These are phyloP conservation scores for Brenthis hecate DNA, from an alignment of 2,888 invertebrate genomes.

Conservation along the genomic window DNA sequence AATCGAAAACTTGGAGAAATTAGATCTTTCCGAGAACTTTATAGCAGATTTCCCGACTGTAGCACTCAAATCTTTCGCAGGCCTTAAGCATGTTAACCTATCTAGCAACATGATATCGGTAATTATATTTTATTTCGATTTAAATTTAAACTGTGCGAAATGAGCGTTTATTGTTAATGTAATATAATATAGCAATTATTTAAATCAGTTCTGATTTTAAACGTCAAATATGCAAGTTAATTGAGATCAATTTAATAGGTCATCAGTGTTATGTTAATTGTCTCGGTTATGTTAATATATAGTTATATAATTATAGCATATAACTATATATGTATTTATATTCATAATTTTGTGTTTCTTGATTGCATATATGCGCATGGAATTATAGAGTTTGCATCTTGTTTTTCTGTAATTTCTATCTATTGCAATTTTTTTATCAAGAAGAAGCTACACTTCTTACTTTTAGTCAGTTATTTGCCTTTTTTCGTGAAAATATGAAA, in stretches of 20 bases:
- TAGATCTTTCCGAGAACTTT: constrained; percentile 94
- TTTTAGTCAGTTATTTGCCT: too few species aligned
- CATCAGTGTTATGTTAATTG: constrained; percentile 17
- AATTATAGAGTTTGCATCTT: background rate
- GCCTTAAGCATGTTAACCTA: constrained; percentile 88
- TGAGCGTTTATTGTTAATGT: background rate
- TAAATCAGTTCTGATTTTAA: constrained; percentile 7
- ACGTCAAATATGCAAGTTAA: constrained; percentile 10
- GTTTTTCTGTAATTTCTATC: background rate
- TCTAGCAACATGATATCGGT: constrained; percentile 94
- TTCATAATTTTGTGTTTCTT: background rate
- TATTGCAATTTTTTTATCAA: background rate
- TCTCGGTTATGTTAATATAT: constrained; percentile 1
- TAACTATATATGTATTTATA: background rate
- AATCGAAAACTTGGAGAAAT: constrained; percentile 87
- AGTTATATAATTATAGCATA: background rate
- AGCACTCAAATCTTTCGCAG: constrained; percentile 86
- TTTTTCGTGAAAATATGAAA: too few species aligned
- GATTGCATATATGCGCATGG: too few species aligned
- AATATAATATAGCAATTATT: constrained; percentile 15
- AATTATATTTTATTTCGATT: constrained; percentile 47
- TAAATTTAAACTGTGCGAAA: background rate
- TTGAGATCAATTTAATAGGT: constrained; percentile 13
- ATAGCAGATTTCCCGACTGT: constrained; percentile 90
- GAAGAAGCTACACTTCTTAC: too few species aligned